Conservation (phyloP, 2,113 vertebrate species). For the Scortum barcoo region DNA sequence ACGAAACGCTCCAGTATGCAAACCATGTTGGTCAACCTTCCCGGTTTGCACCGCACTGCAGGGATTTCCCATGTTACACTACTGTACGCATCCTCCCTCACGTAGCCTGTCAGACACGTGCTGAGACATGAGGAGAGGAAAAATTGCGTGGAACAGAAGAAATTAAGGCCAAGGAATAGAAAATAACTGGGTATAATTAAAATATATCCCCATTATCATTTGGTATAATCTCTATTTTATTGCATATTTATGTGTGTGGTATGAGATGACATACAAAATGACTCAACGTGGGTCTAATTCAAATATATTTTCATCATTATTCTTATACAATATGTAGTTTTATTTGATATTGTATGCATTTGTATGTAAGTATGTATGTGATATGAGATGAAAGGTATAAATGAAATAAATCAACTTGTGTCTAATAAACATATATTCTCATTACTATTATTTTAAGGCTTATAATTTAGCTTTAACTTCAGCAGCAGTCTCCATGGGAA, state of each 20-base stretch:
- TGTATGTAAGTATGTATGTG: no score
- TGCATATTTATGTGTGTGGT: no score
- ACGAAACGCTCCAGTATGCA: conserved; percentile 16
- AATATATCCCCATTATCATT: neutral
- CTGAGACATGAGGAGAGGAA: neutral
- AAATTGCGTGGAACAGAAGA: no score
- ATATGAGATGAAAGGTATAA: no score
- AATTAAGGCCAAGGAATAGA: neutral
- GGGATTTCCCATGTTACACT: conserved; percentile 66
- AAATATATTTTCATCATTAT: neutral
- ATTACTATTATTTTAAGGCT: no score
- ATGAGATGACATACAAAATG: no score
- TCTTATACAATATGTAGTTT: no score
- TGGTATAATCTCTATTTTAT: no score
- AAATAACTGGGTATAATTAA: neutral
- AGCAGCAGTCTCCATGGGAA: conserved; percentile 6
- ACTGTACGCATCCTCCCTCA: conserved; percentile 60
- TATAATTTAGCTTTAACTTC: neutral
- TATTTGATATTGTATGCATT: no score
- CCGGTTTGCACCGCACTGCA: neutral
- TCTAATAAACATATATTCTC: neutral
- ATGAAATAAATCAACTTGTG: neutral
- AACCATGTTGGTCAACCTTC: conserved; percentile 15
- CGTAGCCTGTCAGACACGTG: conserved; percentile 64
- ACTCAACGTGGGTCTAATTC: neutral